Evolutionary conservation across 2,113 vertebrate species (phyloP), one percentile per base, ranked within the genome.

Genomic region (Tetrax tetrax): DNA sequence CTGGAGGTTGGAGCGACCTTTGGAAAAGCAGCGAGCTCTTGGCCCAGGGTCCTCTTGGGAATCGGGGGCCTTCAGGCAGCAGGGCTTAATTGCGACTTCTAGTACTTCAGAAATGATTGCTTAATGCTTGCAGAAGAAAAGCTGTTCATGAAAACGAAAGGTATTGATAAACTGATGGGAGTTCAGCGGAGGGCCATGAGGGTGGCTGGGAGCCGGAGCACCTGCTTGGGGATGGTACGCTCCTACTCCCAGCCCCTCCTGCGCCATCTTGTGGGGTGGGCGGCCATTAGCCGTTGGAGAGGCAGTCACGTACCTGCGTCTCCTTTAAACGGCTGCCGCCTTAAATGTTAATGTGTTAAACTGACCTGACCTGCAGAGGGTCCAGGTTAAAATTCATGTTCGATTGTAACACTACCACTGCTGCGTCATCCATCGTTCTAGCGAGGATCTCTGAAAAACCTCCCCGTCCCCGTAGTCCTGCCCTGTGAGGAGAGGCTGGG

Each of bases 221-320:
- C 35, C 31, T 28, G 16, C 24, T 29, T n/a, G 33, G 12, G 6
- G 31, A 25, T 4, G 0, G 0, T 14, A 10, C 3, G 5, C 15
- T 43, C 29, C 14, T 8, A 35, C 15, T 17, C 31, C 33, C 13
- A 10, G 33, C 15, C 20, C 13, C 24, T 4, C 12, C 10, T 11
- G 29, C 1, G 3, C 38, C 20, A 23, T 4, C 24, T 38, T 4
- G 6, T 47, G 45, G 7, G 14, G 16, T 0, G 0, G 38, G 20
- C 0, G 1, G 51, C 59, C 59, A 25, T 65, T n/a, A 38, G 51
- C 45, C 2, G 0, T 14, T 19, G 11, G 47, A 0, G 0, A 19
- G 25, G 14, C 31, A 29, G 17, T 48, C 25, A 38, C 2, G 1
- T 59, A 38, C 13, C 28, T 4, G 0, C 63, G 38, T n/a, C 47